Percentiles rank a stretch among this genome's conserved stretches.
Conservation (phyloP, 2,797 vertebrate species). For the Geotrypetes seraphini region DNA sequence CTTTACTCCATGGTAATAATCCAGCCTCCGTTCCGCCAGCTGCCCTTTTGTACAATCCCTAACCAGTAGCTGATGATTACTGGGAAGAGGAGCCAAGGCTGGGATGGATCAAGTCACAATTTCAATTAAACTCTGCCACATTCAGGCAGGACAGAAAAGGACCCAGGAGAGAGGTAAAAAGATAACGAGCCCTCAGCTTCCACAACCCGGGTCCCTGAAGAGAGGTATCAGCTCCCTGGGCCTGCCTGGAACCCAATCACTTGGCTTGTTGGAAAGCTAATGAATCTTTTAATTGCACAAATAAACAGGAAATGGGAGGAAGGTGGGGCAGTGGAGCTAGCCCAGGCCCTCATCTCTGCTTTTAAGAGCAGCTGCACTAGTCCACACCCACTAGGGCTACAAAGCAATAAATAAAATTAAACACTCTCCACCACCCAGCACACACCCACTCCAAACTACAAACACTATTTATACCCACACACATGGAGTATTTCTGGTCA, state of each 20-base stretch:
- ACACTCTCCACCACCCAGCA: too few species aligned
- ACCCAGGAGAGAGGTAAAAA: slow-evolving; percentile 17
- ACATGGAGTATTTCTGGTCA: too few species aligned
- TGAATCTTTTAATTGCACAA: slow-evolving; percentile 4
- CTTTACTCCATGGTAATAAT: background rate
- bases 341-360: background rate
- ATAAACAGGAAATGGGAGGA: too few species aligned
- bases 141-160: slow-evolving; percentile 15
- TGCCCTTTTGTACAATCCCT: slow-evolving; percentile 20
- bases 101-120: slow-evolving; percentile 42
- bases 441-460: too few species aligned
- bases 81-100: slow-evolving; percentile 36
- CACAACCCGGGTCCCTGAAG: too few species aligned
- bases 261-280: background rate
- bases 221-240: too few species aligned
- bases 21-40: slow-evolving; percentile 3
- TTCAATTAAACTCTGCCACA: slow-evolving; percentile 35
- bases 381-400: too few species aligned
- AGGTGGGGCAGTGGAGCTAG: background rate
- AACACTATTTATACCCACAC: too few species aligned
- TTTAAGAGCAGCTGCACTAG: background rate
- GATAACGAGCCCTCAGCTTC: slow-evolving; percentile 2
- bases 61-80: slow-evolving; percentile 28
- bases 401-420: too few species aligned
- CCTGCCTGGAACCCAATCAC: too few species aligned